Base-by-base conservation (phyloP, 2,888 invertebrate species). In the Sminthurinus aureus region DNA sequence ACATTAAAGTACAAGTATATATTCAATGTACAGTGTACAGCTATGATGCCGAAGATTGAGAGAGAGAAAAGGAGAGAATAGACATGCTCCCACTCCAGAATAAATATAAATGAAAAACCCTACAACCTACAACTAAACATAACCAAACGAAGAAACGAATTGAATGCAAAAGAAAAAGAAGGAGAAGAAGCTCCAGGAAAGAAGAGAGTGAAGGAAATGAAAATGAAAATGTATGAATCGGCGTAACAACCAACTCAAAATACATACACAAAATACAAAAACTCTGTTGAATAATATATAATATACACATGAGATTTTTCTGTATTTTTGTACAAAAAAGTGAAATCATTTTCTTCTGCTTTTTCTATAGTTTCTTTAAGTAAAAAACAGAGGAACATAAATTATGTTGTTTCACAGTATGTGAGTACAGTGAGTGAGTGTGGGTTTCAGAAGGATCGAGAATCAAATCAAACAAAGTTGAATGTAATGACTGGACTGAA, bases 321-420 rank as follows among this genome's bases (percentile, higher is more conserved):
- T 8, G 1, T 38, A 38, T 38, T 38, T 38, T 1, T 38, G 38
- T 38, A 12, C 3, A 67, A 20, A 67, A 22, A n/a, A 22, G 67
- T n/a, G 22, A 20, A 67, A 67, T 11, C n/a, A n/a, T 64, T 13
- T 64, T 13, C 15, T 64, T 13, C 9, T 64, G n/a, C n/a, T 64
- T 64, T 64, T 64, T 64, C 15, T 64, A 22, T 69, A 20, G 4
- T n/a, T 69, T n/a, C 67, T 69, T 20, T 1, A 71, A 71, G 24
- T 71, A 51, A 51, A 50, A 12, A 71, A 64, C 20, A 26, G 79
- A n/a, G 69, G 64, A 66, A 69, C 13, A 84, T 82, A 84, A 84
- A 82, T 84, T 84, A 81, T 79, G 75, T 77, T 66, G 74, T 79
- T 78, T 26, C 69, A 3, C 67, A 74, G 79, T 73, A 52, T 76